Evolutionary conservation across 2,888 invertebrate genomes (phyloP), one percentile per base, ranked within the genome.

Genomic region (Sarcophaga caerulescens): DNA sequence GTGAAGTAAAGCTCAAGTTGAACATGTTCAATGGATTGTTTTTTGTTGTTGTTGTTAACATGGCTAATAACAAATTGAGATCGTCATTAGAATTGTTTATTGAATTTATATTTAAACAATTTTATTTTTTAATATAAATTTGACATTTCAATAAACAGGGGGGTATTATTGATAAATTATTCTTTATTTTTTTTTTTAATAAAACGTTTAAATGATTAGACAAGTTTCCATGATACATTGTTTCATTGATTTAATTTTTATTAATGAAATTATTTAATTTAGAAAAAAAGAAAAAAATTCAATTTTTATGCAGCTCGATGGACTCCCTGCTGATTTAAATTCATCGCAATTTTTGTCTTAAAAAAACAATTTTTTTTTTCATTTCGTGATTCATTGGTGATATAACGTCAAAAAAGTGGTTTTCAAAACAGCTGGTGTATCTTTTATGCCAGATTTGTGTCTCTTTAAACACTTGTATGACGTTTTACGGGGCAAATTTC

Each of bases 1-100:
- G 2, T 57, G 35, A 57, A 47, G 59, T 69, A 8, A n/a, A 35
- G 10, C 25, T 80, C 84, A 84, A 84, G 84, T 80, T 68, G 21
- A 84, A 80, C 84, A 45, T 66, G 80, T 84, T 84, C 35, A 35
- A 35, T 35, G 35, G 35, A 14, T 47, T 47, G n/a, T 47, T 47
- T 47, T 4, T 47, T 35, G 35, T 35, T 35, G 35, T 35, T 35
- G 35, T 71, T 63, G 45, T 76, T 77, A 69, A 68, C 71, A 66
- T 19, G 71, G 65, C 25, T 35, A 62, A 76, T 80, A 84, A 80
- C 66, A 74, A 71, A 70, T 47, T 52, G 52, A 52, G 12, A 4
- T 52, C 17, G 5, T 14, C 12, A 52, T 52, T 52, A 52, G 17
- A 52, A 14, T 17, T 52, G 52, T 52, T 17, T 14, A 14, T 17